phyloP scores from a whole-genome alignment of 2,888 invertebrate genomes.

The Pheosia gnoma region DNA sequence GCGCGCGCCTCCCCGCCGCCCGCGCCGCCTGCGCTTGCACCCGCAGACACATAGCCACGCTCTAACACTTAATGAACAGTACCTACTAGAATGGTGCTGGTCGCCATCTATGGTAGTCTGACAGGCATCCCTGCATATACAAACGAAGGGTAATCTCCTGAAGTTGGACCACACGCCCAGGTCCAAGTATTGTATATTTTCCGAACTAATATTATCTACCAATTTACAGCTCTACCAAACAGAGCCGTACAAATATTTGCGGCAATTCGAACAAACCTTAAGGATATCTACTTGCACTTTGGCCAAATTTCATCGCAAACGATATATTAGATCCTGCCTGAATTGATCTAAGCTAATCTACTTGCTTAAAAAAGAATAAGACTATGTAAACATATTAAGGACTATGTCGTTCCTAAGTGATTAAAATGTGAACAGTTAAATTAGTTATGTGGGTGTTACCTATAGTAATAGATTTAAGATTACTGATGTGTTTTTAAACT shows the following conservation, averaged over 20 bases:
- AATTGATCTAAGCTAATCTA: too few relatives aligned
- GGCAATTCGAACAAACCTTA: too few relatives aligned
- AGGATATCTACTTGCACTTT: too few relatives aligned
- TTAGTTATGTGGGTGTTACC: constrained; percentile 44
- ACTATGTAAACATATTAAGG: constrained; percentile 8
- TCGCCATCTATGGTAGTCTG: too few relatives aligned
- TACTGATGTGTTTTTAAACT: constrained; percentile 21
- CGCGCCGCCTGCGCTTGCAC: constrained; percentile 41
- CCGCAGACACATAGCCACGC: constrained; percentile 63
- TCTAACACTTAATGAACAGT: background rate
- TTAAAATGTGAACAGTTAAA: constrained; percentile 23
- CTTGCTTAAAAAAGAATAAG: background rate
- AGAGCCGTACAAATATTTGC: too few relatives aligned
- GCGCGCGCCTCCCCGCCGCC: constrained; percentile 67
- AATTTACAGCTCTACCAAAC: too few relatives aligned
- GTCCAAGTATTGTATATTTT: too few relatives aligned
- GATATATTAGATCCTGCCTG: background rate
- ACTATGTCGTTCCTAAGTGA: constrained; percentile 30
- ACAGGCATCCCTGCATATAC: too few relatives aligned
- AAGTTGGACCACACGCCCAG: too few relatives aligned
- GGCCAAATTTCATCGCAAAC: background rate
- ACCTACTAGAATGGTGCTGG: too few relatives aligned
- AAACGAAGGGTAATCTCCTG: too few relatives aligned
- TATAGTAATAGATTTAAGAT: constrained; percentile 38
- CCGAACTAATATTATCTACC: too few relatives aligned